phyloP scores from a whole-genome alignment of 2,888 invertebrate genomes.

The Amphipoea oculea region DNA sequence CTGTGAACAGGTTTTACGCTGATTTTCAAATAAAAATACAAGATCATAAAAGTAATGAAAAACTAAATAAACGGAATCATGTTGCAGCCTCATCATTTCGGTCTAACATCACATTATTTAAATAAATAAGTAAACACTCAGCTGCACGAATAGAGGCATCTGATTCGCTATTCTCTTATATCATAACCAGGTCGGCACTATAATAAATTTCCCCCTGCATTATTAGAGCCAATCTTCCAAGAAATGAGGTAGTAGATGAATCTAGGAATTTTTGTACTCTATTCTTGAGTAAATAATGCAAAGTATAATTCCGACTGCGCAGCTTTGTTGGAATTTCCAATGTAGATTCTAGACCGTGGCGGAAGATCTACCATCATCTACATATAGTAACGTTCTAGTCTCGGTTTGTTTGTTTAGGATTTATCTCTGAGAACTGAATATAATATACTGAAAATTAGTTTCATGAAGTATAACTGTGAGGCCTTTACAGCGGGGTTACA shows the following conservation, averaged over 20 bases:
- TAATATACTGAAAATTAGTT: not conserved
- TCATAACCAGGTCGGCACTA: conserved; percentile 34
- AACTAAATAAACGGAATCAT: conserved; percentile 1
- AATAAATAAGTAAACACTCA: conserved; percentile 34
- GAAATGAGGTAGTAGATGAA: conserved; percentile 48
- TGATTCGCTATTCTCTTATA: conserved; percentile 29
- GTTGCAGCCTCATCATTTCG: conserved; percentile 21
- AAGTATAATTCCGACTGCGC: conserved; percentile 48
- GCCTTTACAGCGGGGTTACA: not conserved
- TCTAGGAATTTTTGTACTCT: conserved; percentile 45
- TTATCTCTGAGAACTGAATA: conserved; percentile 25
- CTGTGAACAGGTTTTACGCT: not conserved
- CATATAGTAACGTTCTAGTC: conserved; percentile 21
- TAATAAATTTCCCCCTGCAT: conserved; percentile 47
- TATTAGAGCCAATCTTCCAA: conserved; percentile 49
- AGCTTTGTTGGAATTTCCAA: conserved; percentile 51
- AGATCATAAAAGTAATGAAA: not conserved
- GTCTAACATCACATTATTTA: conserved; percentile 20
- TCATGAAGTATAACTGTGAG: not conserved
- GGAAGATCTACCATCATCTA: conserved; percentile 47
- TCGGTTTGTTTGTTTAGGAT: conserved; percentile 33
- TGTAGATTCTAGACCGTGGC: conserved; percentile 43
- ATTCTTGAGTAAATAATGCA: conserved; percentile 55
- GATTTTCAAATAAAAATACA: not conserved
- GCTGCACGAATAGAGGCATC: not conserved